Percentiles rank a stretch among this genome's conserved stretches.
phyloP scores from a whole-genome alignment of 2,888 invertebrate genomes.

The Metacarcinus magister region DNA sequence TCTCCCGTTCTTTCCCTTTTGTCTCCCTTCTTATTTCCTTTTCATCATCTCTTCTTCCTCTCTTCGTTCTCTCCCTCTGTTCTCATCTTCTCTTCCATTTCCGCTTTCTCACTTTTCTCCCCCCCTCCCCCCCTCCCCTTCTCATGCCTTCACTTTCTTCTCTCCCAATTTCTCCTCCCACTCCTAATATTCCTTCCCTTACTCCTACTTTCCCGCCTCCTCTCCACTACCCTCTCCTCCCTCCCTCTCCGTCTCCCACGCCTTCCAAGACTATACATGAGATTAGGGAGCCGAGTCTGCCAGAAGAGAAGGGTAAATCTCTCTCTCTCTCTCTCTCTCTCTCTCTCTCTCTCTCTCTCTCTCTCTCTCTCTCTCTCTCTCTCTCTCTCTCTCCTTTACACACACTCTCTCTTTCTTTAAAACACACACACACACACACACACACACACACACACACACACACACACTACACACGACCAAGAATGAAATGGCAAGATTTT shows the following conservation, averaged over 20 bases:
- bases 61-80: background rate
- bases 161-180: no score
- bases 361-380: background rate
- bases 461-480: no score
- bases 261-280: background rate
- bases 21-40: background rate
- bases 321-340: background rate
- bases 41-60: background rate
- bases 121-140: background rate
- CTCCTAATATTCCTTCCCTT: background rate
- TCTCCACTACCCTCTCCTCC: background rate
- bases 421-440: no score
- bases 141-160: background rate
- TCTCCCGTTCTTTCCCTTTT: background rate
- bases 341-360: constrained; percentile 38
- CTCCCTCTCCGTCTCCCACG: background rate
- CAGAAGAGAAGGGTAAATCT: background rate
- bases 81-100: background rate
- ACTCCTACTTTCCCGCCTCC: background rate
- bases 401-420: no score
- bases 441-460: no score
- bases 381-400: background rate
- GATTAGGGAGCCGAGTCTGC: background rate
- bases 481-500: no score
- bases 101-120: background rate